A percentile compares a stretch with the other conserved stretches of the same genome.
These are phyloP conservation scores for Diachrysia chrysitis DNA, from an alignment of 2,888 invertebrate genomes.

Conservation along the genomic window DNA sequence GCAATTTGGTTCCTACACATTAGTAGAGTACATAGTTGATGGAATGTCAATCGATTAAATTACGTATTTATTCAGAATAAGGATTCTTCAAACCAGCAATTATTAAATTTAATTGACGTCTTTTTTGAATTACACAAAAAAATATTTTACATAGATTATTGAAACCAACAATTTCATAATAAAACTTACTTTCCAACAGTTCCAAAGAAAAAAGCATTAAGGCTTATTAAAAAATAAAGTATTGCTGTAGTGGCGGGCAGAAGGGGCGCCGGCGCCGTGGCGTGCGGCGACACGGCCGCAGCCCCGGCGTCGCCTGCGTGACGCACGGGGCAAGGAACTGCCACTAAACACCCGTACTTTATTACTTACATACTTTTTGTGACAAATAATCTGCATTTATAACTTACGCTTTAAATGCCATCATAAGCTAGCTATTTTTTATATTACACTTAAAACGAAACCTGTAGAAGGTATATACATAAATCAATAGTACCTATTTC, in stretches of 20 bases:
- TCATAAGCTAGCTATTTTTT: not conserved
- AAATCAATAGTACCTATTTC: too few relatives aligned
- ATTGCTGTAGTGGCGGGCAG: slow-evolving; percentile 42
- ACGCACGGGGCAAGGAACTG: slow-evolving; percentile 44
- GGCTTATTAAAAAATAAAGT: slow-evolving; percentile 32
- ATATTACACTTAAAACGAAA: too few relatives aligned
- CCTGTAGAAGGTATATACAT: too few relatives aligned
- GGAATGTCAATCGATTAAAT: too few relatives aligned
- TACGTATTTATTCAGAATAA: too few relatives aligned
- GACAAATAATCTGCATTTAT: not conserved
- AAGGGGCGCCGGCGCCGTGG: slow-evolving; percentile 18
- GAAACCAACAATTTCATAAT: not conserved
- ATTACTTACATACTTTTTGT: slow-evolving; percentile 9
- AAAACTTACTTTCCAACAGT: slow-evolving; percentile 5
- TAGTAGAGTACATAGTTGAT: too few relatives aligned
- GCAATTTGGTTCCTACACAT: too few relatives aligned
- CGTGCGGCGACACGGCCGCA: slow-evolving; percentile 48
- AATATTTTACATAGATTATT: not conserved
- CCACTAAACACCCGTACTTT: slow-evolving; percentile 20
- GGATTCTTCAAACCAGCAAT: too few relatives aligned
- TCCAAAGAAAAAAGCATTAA: slow-evolving; percentile 14
- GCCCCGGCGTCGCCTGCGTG: slow-evolving; percentile 38
- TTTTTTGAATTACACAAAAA: too few relatives aligned
- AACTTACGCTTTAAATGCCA: not conserved
- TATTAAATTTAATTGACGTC: too few relatives aligned